Evolutionary conservation across 2,888 invertebrate genomes (phyloP), one percentile per base, ranked within the genome.

Genomic region (Mesorhabditis spiculigera): DNA sequence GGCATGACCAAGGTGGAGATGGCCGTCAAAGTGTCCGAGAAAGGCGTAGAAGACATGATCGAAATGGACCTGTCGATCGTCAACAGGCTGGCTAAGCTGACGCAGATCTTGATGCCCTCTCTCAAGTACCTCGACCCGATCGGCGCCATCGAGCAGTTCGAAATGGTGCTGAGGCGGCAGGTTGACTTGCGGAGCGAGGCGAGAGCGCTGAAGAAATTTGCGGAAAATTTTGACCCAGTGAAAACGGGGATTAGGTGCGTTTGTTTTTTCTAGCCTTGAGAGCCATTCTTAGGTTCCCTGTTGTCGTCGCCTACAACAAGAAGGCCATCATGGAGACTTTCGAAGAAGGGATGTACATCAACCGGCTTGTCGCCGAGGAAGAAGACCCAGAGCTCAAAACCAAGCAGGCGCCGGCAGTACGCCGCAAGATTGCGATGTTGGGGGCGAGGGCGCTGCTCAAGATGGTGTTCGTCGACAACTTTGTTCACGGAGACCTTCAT

Each of bases 401-500:
- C 5, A 71, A 72, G 13, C 81, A 79, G 61, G 78, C 79, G 3
- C 58, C 68, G 3, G 66, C 75, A 0, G 78, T 86, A 4, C 81
- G 81, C 69, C 76, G 84, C 5, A 78, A 81, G 73, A 80, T 89
- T 50, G 89, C 88, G 3, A 80, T 85, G 65, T 82, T 88, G 66
- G 89, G 88, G n/a, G 86, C 88, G 5, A 81, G 87, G 45, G 86
- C 87, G 5, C 77, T 89, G 28, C 79, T 89, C 13, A 87, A 89
- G 82, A 89, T 89, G 89, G 86, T 89, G 50, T 89, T 89, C 78
- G 85, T 86, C 4, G 88, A 89, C 76, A 89, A 89, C 75, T 88
- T 89, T 73, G 87, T 89, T 5, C 89, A 89, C 78, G 89, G 89
- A 67, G 89, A 89, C 77, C 84, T 89, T n/a, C 89, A 89, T 81